Percentiles rank a stretch among this genome's conserved stretches.
These are phyloP conservation scores for Leptestheria dahalacensis DNA, from an alignment of 1,140 invertebrate genomes.

Conservation along the genomic window DNA sequence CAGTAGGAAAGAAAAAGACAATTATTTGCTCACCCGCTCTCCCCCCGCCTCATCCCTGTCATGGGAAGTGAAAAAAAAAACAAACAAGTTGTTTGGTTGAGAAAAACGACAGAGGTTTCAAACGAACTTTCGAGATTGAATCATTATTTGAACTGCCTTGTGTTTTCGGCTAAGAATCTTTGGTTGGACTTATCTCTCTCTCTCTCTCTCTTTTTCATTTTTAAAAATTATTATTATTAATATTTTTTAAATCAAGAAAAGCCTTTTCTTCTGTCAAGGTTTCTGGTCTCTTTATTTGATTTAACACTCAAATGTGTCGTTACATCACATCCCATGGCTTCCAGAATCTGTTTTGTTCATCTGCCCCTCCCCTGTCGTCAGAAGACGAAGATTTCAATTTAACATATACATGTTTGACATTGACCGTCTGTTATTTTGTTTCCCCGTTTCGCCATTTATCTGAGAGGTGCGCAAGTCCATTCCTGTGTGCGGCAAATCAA, in stretches of 20 bases:
- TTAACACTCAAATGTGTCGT: background rate
- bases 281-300: background rate
- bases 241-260: too few species aligned
- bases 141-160: background rate
- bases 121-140: too few species aligned
- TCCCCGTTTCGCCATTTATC: too few species aligned
- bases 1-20: background rate
- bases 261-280: too few species aligned
- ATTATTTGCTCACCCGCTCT: background rate
- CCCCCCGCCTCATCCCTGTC: background rate
- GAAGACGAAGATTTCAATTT: background rate
- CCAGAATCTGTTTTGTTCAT: background rate
- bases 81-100: too few species aligned
- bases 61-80: too few species aligned
- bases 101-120: too few species aligned
- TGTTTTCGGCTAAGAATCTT: background rate
- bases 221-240: too few species aligned
- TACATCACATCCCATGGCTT: background rate
- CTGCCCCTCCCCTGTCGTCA: background rate
- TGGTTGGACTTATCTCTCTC: background rate
- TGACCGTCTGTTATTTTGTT: too few species aligned
- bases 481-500: background rate
- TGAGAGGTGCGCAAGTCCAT: too few species aligned
- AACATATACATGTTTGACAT: too few species aligned
- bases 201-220: too few species aligned